Conservation (phyloP, 2,797 vertebrate species). For the Glyptemys insculpta region DNA sequence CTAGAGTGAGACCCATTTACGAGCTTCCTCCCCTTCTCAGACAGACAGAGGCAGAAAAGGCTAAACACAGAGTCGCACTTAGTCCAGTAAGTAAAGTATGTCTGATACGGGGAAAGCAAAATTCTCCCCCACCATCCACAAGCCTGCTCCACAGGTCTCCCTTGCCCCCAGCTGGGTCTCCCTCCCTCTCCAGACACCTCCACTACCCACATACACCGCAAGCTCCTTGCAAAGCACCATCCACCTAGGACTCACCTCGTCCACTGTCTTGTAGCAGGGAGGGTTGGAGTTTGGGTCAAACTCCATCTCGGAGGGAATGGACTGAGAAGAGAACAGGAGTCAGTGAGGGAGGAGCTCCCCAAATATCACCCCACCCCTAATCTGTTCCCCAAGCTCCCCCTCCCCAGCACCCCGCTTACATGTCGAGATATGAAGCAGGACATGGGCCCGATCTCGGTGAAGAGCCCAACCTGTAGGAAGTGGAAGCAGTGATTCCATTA, state of each 20-base stretch:
- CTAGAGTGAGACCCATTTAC: not conserved
- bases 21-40: no score
- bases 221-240: not conserved
- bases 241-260: slow-evolving; percentile 85
- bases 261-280: slow-evolving; percentile 94
- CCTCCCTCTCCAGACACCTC: not conserved
- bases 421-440: slow-evolving; percentile 97
- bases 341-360: not conserved
- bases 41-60: not conserved
- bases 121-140: no score
- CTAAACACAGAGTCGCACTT: not conserved
- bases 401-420: slow-evolving; percentile 79
- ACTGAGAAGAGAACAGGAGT: slow-evolving; percentile 78
- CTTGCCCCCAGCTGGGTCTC: not conserved
- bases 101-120: not conserved
- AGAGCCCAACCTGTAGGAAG: slow-evolving; percentile 89
- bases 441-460: slow-evolving; percentile 97
- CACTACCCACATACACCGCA: not conserved
- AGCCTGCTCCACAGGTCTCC: not conserved
- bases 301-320: slow-evolving; percentile 96
- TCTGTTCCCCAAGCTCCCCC: not conserved
- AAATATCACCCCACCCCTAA: no score
- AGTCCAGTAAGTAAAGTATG: not conserved
- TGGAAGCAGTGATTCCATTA: not conserved
- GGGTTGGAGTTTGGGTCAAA: slow-evolving; percentile 97